Evolutionary conservation across 2,888 invertebrate genomes (phyloP).

Genomic region (Dendrolimus houi): DNA sequence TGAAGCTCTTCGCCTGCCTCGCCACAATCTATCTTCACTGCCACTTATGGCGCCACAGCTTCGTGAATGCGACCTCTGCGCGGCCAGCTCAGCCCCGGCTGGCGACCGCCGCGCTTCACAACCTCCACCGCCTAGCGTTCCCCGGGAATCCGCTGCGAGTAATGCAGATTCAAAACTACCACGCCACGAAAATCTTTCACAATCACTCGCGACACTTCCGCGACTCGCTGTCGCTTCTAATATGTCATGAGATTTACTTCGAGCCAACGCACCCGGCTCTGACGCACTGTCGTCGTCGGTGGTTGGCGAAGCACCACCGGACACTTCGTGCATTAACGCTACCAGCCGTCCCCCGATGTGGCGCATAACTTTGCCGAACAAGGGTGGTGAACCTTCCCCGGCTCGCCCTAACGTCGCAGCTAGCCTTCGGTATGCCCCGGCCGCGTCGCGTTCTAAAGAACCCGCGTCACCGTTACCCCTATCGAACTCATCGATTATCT

Average conservation of each 20-base stretch:
- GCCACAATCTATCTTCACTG: conserved; percentile 74
- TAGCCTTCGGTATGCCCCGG: conserved; percentile 90
- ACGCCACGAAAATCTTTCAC: conserved; percentile 93
- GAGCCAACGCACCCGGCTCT: conserved; percentile 80
- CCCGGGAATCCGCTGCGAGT: conserved; percentile 90
- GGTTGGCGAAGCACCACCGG: conserved; percentile 85
- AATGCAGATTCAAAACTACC: conserved; percentile 95
- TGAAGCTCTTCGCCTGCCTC: conserved; percentile 61
- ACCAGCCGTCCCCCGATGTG: conserved; percentile 92
- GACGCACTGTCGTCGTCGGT: conserved; percentile 85
- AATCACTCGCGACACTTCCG: conserved; percentile 87
- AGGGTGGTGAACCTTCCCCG: conserved; percentile 83
- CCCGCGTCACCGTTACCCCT: conserved; percentile 77
- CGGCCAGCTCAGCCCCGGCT: conserved; percentile 88
- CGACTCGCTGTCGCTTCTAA: conserved; percentile 77
- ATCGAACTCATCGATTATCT: conserved; percentile 92
- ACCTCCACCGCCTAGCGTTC: conserved; percentile 83
- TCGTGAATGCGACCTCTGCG: conserved; percentile 86
- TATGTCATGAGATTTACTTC: conserved; percentile 90
- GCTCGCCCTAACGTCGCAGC: conserved; percentile 90
- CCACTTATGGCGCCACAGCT: conserved; percentile 92
- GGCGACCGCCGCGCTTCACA: conserved; percentile 88
- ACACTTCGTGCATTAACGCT: conserved; percentile 94
- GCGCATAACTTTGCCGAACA: conserved; percentile 94
- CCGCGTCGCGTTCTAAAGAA: conserved; percentile 84